phyloP scores from a whole-genome alignment of 35 echinoderm and acorn worm species.

The Acanthaster planci region DNA sequence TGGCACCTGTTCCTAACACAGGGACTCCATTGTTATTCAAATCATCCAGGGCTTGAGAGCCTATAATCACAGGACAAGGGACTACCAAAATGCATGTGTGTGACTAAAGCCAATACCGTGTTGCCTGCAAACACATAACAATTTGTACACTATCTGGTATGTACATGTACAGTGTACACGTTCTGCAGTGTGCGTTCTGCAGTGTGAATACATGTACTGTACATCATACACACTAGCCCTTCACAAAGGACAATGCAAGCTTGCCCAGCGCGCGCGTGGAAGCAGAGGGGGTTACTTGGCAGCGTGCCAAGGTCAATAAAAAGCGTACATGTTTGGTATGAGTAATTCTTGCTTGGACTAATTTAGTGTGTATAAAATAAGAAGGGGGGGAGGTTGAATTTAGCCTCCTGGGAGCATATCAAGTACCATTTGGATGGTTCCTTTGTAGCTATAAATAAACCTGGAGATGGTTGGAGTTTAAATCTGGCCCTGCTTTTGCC shows the following conservation, averaged over 20 bases:
- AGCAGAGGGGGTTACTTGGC: constrained; percentile 28
- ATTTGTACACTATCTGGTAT: not conserved
- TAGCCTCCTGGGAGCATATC: not conserved
- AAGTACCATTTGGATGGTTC: not conserved
- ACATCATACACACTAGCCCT: not conserved
- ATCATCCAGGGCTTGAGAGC: not conserved
- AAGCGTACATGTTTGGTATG: constrained; percentile 18
- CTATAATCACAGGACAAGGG: constrained; percentile 13
- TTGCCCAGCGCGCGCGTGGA: constrained; percentile 16
- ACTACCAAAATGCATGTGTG: constrained; percentile 8
- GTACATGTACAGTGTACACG: constrained; percentile 2
- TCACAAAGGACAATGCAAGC: constrained; percentile 22
- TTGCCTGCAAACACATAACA: not conserved
- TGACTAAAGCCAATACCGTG: not conserved
- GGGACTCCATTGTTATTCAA: constrained; percentile 26
- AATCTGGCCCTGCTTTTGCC: too few relatives aligned
- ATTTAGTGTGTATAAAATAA: not conserved
- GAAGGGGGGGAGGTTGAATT: not conserved
- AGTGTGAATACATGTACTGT: too few relatives aligned
- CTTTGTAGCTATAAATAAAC: constrained; percentile 6
- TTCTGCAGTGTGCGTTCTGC: too few relatives aligned
- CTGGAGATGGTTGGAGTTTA: not conserved
- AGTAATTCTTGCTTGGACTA: constrained; percentile 27
- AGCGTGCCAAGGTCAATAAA: constrained; percentile 30
- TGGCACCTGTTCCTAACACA: constrained; percentile 7